These are phyloP conservation scores for Ictidomys tridecemlineatus DNA, from an alignment of 2,113 vertebrate genomes.

Conservation along the genomic window DNA sequence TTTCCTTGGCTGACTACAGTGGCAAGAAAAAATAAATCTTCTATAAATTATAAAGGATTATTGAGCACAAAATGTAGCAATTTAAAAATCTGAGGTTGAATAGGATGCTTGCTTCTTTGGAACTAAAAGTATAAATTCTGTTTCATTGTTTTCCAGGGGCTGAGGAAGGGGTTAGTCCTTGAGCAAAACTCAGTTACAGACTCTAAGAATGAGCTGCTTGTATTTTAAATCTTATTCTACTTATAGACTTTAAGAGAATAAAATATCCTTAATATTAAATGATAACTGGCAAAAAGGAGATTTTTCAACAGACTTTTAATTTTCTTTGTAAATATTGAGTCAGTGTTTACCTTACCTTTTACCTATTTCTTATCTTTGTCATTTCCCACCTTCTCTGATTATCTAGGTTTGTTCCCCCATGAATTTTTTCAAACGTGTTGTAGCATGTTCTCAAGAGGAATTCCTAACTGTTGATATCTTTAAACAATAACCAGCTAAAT, in stretches of 20 bases:
- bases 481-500: background rate
- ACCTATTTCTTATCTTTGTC: background rate
- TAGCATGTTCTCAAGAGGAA: background rate
- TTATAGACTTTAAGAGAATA: constrained; percentile 66
- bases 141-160: constrained; percentile 53
- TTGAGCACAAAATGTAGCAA: constrained; percentile 50
- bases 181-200: constrained; percentile 60
- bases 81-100: constrained; percentile 8
- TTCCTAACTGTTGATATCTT: background rate
- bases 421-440: background rate
- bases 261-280: constrained; percentile 78
- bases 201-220: constrained; percentile 57
- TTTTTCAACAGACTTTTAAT: constrained; percentile 43
- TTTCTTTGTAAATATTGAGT: background rate
- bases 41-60: constrained; percentile 66
- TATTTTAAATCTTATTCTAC: constrained; percentile 73
- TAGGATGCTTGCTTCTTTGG: background rate
- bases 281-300: constrained; percentile 73
- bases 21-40: constrained; percentile 10
- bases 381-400: background rate
- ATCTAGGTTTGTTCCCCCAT: background rate
- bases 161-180: constrained; percentile 74
- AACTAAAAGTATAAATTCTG: constrained; percentile 68
- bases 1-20: constrained; percentile 51
- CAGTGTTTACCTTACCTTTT: background rate